Conservation (phyloP, 2,888 invertebrate species). For the Cactoblastis cactorum region DNA sequence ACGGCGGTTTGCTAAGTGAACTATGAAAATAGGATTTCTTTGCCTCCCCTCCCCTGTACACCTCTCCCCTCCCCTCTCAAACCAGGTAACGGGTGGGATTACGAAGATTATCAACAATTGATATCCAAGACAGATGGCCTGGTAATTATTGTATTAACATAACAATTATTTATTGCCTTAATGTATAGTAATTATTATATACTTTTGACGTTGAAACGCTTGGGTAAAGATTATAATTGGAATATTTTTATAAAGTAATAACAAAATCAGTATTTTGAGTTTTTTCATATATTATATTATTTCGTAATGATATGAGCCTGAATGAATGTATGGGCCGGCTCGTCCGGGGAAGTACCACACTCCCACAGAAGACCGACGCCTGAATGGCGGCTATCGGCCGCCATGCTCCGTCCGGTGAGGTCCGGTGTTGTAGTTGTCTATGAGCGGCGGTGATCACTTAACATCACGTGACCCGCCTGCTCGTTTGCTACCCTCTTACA, state of each 20-base stretch:
- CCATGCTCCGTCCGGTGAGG: too few species aligned
- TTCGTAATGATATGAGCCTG: too few species aligned
- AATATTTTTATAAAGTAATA: background rate
- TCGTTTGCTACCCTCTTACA: too few species aligned
- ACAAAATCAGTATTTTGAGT: too few species aligned
- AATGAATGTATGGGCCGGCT: too few species aligned
- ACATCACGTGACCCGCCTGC: too few species aligned
- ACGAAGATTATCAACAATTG: constrained; percentile 64
- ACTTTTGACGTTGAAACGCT: background rate
- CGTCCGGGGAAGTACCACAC: too few species aligned
- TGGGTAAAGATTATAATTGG: constrained; percentile 10
- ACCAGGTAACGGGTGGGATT: constrained; percentile 60
- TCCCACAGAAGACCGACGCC: too few species aligned
- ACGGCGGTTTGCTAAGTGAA: constrained; percentile 72
- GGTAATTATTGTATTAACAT: constrained; percentile 25
- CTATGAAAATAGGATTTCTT: constrained; percentile 79
- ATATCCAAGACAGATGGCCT: constrained; percentile 41
- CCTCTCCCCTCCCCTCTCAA: constrained; percentile 22
- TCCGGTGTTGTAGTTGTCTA: too few species aligned
- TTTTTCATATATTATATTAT: too few species aligned
- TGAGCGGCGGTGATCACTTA: too few species aligned
- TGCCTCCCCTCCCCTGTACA: constrained; percentile 34
- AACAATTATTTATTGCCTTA: constrained; percentile 9
- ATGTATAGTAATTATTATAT: background rate
- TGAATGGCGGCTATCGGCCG: too few species aligned